Percentiles rank a stretch among this genome's conserved stretches.
phyloP scores from a whole-genome alignment of 2,113 vertebrate species.

The Budorcas taxicolor region DNA sequence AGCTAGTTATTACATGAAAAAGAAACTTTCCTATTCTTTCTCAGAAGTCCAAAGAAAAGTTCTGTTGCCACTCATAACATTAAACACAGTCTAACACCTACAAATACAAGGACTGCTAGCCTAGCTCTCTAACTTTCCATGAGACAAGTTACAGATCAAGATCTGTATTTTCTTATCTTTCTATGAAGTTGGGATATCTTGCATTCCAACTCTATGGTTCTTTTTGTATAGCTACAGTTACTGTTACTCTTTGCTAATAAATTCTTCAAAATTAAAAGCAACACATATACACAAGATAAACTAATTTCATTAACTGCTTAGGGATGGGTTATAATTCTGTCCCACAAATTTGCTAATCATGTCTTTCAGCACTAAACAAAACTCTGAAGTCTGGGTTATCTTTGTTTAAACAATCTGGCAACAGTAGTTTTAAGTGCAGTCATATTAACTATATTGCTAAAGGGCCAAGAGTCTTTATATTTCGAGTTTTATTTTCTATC shows the following conservation, averaged over 20 bases:
- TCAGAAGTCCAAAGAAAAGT: not conserved
- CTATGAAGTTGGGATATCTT: not conserved
- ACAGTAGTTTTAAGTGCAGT: not conserved
- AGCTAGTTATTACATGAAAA: not conserved
- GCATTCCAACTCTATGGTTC: not conserved
- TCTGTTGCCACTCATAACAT: not conserved
- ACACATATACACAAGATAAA: not conserved
- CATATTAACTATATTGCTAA: not conserved
- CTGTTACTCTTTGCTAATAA: not conserved
- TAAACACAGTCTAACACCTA: not conserved
- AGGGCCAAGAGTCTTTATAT: not conserved
- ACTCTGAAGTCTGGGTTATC: not conserved
- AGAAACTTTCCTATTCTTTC: conserved; percentile 15
- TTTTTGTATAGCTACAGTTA: not conserved
- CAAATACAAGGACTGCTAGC: not conserved
- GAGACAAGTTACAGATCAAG: not conserved
- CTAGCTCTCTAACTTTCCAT: not conserved
- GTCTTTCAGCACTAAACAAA: not conserved
- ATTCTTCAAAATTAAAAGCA: conserved; percentile 20
- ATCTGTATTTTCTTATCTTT: not conserved
- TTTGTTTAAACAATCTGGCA: not conserved
- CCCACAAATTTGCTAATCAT: not conserved
- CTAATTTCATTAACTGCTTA: conserved; percentile 17
- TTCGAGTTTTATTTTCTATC: not conserved
- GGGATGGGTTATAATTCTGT: not conserved